These are phyloP conservation scores for Drosophila sulfurigaster DNA, from an alignment of 1,140 invertebrate genomes.

Conservation along the genomic window DNA sequence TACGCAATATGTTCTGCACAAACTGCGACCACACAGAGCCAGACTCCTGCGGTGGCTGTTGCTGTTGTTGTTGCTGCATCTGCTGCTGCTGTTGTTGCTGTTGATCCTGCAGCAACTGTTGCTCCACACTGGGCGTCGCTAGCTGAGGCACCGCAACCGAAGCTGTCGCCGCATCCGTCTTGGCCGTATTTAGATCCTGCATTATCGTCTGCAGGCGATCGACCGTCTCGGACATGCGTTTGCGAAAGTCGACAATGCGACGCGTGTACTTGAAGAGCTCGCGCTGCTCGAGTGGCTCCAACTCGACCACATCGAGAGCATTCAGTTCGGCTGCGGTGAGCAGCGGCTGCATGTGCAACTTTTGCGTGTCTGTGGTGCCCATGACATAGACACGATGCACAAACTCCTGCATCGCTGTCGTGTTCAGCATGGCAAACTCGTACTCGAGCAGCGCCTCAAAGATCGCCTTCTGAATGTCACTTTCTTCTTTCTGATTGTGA, in stretches of 20 bases:
- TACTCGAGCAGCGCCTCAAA: conserved; percentile 41
- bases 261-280: conserved; percentile 72
- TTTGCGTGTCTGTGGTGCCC: conserved; percentile 60
- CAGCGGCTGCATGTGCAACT: conserved; percentile 38
- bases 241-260: conserved; percentile 69
- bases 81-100: neutral
- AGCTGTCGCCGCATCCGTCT: neutral
- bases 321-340: conserved; percentile 49
- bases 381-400: conserved; percentile 63
- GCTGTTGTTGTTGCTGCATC: neutral
- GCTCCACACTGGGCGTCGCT: neutral
- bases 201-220: conserved; percentile 73
- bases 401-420: conserved; percentile 77
- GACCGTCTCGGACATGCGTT: conserved; percentile 78
- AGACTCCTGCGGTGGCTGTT: neutral
- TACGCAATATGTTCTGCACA: conserved; percentile 75
- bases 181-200: conserved; percentile 51
- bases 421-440: conserved; percentile 59
- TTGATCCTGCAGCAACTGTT: neutral
- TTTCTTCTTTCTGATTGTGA: neutral
- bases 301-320: conserved; percentile 11
- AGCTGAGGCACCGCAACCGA: neutral
- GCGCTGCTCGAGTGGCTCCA: conserved; percentile 41
- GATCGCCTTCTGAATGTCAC: conserved; percentile 29
- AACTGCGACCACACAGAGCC: conserved; percentile 78